Percentiles rank a stretch among this genome's conserved stretches.
phyloP scores from a whole-genome alignment of 2,888 invertebrate genomes.

The Ormyrus thymus region DNA sequence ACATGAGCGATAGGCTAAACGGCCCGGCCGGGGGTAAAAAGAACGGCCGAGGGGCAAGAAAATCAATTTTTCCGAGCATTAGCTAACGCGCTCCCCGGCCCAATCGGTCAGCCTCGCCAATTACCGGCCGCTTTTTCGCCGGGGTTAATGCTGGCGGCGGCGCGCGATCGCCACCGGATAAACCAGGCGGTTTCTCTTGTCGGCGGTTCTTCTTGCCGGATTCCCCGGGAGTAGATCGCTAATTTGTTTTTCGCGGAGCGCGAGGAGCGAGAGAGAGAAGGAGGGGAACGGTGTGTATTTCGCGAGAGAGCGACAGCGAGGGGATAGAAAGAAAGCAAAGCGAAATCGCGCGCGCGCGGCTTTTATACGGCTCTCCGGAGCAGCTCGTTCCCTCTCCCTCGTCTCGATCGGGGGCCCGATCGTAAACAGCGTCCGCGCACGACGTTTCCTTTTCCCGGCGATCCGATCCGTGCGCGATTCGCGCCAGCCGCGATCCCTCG shows the following conservation, averaged over 20 bases:
- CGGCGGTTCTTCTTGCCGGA: too few relatives aligned
- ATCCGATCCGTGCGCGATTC: slow-evolving; percentile 44
- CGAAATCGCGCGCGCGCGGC: too few relatives aligned
- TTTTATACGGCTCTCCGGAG: too few relatives aligned
- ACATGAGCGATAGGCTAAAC: not conserved
- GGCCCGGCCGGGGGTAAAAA: not conserved
- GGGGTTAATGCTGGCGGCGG: not conserved
- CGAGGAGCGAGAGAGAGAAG: not conserved
- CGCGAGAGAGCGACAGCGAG: too few relatives aligned
- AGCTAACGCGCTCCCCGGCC: slow-evolving; percentile 5
- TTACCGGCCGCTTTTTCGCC: slow-evolving; percentile 37
- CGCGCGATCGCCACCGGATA: not conserved
- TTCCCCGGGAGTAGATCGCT: slow-evolving; percentile 15
- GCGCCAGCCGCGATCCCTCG: slow-evolving; percentile 16
- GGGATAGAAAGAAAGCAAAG: too few relatives aligned
- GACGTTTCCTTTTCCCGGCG: slow-evolving; percentile 50
- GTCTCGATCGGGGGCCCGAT: slow-evolving; percentile 37
- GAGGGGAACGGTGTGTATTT: not conserved
- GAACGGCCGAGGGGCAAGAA: slow-evolving; percentile 1
- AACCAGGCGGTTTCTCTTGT: not conserved
- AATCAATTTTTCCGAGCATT: slow-evolving; percentile 43
- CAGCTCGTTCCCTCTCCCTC: slow-evolving; percentile 7
- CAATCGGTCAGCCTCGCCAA: slow-evolving; percentile 25
- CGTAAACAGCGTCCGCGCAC: slow-evolving; percentile 46
- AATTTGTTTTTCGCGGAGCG: slow-evolving; percentile 50